Evolutionary conservation across 2,888 invertebrate genomes (phyloP).

Genomic region (Balanococcus diminutus): DNA sequence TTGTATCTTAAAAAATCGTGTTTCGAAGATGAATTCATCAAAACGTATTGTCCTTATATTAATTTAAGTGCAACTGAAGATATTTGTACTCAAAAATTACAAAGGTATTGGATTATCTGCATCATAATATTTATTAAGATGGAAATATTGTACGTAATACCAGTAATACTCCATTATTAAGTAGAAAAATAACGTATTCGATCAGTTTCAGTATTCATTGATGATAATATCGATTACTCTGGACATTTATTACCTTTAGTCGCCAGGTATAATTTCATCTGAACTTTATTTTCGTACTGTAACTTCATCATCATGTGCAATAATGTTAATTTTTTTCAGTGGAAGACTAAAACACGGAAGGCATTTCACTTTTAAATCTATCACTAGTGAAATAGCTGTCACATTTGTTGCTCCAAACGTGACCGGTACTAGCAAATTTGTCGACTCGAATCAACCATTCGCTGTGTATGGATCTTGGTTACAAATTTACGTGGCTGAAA

Average conservation of each 20-base stretch:
- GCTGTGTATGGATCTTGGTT: slow-evolving; percentile 83
- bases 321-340: slow-evolving; percentile 62
- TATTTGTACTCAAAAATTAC: not conserved
- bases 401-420: slow-evolving; percentile 84
- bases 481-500: slow-evolving; percentile 79
- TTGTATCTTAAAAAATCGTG: slow-evolving; percentile 25
- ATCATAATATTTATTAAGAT: not conserved
- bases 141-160: not conserved
- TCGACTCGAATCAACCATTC: slow-evolving; percentile 72
- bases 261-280: slow-evolving; percentile 68
- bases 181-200: too few species aligned
- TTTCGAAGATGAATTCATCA: slow-evolving; percentile 44
- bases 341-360: slow-evolving; percentile 83
- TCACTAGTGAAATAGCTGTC: slow-evolving; percentile 76
- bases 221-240: slow-evolving; percentile 60
- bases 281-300: not conserved
- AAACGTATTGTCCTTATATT: slow-evolving; percentile 41
- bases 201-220: slow-evolving; percentile 44
- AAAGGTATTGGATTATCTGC: slow-evolving; percentile 20
- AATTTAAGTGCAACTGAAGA: not conserved
- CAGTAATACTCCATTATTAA: too few species aligned
- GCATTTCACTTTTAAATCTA: slow-evolving; percentile 91
- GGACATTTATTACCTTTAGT: slow-evolving; percentile 80
- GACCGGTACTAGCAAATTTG: slow-evolving; percentile 71
- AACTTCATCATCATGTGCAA: not conserved